phyloP scores from a whole-genome alignment of 2,888 invertebrate genomes.

The Hyles lineata region DNA sequence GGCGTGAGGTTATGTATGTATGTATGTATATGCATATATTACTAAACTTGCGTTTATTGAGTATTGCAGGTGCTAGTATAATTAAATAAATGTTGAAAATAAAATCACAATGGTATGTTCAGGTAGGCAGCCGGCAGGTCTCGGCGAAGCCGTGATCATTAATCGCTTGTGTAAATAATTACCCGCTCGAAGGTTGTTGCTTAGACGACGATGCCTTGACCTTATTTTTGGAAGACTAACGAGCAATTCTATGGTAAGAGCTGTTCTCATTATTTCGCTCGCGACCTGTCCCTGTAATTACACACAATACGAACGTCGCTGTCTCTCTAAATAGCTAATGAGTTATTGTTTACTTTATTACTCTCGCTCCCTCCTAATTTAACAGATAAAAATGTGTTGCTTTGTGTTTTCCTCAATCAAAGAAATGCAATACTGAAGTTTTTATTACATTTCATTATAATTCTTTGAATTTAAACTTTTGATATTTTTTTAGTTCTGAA shows the following conservation, averaged over 20 bases:
- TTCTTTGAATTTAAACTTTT: too few species aligned
- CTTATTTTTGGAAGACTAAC: slow-evolving; percentile 62
- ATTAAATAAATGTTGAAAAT: not conserved
- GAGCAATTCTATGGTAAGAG: slow-evolving; percentile 60
- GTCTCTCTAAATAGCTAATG: slow-evolving; percentile 52
- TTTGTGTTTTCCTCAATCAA: not conserved
- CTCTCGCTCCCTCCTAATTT: not conserved
- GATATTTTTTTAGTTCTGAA: too few species aligned
- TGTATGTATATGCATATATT: too few species aligned
- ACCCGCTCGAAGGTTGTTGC: slow-evolving; percentile 19
- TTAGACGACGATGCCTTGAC: slow-evolving; percentile 50
- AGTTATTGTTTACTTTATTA: slow-evolving; percentile 31
- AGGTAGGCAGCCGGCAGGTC: not conserved
- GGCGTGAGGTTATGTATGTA: too few species aligned
- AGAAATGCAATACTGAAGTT: not conserved
- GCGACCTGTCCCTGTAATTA: slow-evolving; percentile 65
- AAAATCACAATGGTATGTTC: not conserved
- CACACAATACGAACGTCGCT: slow-evolving; percentile 60
- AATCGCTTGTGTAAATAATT: slow-evolving; percentile 22
- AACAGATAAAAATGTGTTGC: not conserved
- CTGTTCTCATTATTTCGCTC: slow-evolving; percentile 60
- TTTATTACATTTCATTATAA: too few species aligned
- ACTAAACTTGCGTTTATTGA: too few species aligned
- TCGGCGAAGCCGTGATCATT: slow-evolving; percentile 19
- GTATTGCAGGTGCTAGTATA: too few species aligned